A percentile compares a stretch with the other conserved stretches of the same genome.
These are phyloP conservation scores for Columbina picui DNA, from an alignment of 2,113 vertebrate species.

Conservation along the genomic window DNA sequence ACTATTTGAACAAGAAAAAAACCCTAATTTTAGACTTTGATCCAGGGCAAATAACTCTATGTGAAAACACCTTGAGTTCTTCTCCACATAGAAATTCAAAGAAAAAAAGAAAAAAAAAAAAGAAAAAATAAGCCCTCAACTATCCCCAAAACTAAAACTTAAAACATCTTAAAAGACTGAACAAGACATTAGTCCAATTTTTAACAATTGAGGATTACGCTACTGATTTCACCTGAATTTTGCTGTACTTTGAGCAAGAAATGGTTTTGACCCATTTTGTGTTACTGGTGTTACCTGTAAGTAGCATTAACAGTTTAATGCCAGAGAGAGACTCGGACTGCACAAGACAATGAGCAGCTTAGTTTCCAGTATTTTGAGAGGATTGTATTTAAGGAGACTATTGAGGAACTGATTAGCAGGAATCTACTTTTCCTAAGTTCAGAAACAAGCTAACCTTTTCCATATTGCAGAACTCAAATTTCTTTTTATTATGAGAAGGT, in stretches of 20 bases:
- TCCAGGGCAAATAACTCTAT: not conserved
- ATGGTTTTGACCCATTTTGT: slow-evolving; percentile 1
- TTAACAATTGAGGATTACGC: not conserved
- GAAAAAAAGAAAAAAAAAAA: not conserved
- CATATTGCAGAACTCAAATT: not conserved
- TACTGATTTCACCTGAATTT: not conserved
- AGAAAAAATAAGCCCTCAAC: not conserved
- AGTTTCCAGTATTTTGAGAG: slow-evolving; percentile 40
- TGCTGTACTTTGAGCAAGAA: not conserved
- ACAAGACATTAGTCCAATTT: not conserved
- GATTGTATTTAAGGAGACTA: slow-evolving; percentile 16
- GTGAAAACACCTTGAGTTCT: not conserved
- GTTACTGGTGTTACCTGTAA: not conserved
- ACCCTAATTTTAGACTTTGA: not conserved
- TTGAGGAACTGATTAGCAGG: slow-evolving; percentile 11
- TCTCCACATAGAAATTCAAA: not conserved
- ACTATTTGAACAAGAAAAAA: not conserved
- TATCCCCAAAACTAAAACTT: not conserved
- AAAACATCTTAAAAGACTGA: not conserved
- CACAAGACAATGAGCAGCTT: slow-evolving; percentile 35
- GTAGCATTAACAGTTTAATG: slow-evolving; percentile 54
- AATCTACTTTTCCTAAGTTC: not conserved
- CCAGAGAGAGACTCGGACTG: not conserved
- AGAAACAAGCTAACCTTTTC: not conserved
- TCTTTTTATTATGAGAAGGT: not conserved